Base-by-base conservation (phyloP, 2,113 vertebrate genomes). In the Psettodes erumei region DNA sequence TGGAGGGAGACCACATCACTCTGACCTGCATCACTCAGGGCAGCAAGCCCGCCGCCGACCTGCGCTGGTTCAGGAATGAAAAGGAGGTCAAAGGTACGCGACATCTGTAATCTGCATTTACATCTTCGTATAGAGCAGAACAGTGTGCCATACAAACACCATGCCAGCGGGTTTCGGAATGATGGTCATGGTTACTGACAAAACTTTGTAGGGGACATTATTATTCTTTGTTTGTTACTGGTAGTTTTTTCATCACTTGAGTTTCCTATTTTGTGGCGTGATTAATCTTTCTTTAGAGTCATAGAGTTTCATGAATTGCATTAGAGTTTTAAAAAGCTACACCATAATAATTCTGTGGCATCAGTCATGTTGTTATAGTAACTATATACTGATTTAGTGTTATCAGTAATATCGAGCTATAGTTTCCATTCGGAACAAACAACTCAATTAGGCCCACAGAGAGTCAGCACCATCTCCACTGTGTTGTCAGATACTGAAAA, bases 31-130 rank as follows among this genome's bases (percentile, higher is more conserved):
- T 97, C 88, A 98, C 97, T 9, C 97, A 96, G 55, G 98, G 98
- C 71, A 99, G 97, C 81, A 99, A 99, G 90, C 98, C 98, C 50
- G 98, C 97, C 11, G 98, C 98, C 3, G 96, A 99, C 87, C 95
- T 99, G 88, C 96, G 96, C 93, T 99, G 98, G 98, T 99, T 97
- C 93, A 96, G 97, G 92, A 98, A 98, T 0, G 97, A 99, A 58
- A 98, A 97, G 90, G 97, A 99, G 92, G 94, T 99, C 81, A 96
- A 96, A 97, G 98, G 98, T 99, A 93, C 1, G 58, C 48, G 19
- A 64, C 56, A 13, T 38, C 16, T 51, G 6, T n/a, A n/a, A 6
- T 45, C 28, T 65, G 16, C 4, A n/a, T 60, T 61, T 30, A 56
- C 51, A 35, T 32, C 4, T 62, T n/a, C n/a, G n/a, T n/a, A n/a